phyloP scores from a whole-genome alignment of 1,140 invertebrate genomes.

The Musca vetustissima region DNA sequence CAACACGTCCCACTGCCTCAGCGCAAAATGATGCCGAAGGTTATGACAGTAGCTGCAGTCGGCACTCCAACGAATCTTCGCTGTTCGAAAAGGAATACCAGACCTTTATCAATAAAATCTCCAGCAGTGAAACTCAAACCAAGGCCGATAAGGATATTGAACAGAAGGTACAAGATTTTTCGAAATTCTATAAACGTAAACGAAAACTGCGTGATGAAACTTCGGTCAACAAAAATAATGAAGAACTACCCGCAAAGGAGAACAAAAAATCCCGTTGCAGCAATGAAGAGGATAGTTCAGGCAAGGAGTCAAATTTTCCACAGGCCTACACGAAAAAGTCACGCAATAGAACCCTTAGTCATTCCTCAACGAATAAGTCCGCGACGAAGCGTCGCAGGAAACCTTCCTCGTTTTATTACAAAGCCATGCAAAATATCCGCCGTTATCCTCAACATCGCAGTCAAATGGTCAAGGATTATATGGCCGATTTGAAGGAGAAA shows the following conservation, averaged over 20 bases:
- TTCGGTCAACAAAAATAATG: not conserved
- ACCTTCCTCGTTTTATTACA: constrained; percentile 12
- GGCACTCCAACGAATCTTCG: constrained; percentile 47
- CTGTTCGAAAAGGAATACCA: constrained; percentile 48
- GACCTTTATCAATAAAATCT: constrained; percentile 47
- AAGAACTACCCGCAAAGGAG: not conserved
- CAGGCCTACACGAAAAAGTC: constrained; percentile 12
- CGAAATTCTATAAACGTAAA: constrained; percentile 49
- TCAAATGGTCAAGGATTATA: constrained; percentile 3
- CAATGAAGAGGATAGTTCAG: not conserved
- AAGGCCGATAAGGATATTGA: not conserved
- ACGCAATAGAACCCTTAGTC: not conserved
- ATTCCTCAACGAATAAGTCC: not conserved
- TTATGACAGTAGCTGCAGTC: constrained; percentile 32
- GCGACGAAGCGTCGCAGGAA: not conserved
- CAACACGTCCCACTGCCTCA: not conserved
- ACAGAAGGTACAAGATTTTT: constrained; percentile 26
- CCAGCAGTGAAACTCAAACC: constrained; percentile 1
- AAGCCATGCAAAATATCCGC: not conserved
- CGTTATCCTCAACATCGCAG: not conserved
- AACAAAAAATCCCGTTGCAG: not conserved
- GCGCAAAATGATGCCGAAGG: not conserved
- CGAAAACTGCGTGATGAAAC: constrained; percentile 34
- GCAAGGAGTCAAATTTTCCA: constrained; percentile 18
- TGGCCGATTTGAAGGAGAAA: constrained; percentile 34